A percentile compares a stretch with the other conserved stretches of the same genome.
Evolutionary conservation across 37 sponge, comb jelly and placozoan species (phyloP).

Genomic region (Hexactinellida sp.): DNA sequence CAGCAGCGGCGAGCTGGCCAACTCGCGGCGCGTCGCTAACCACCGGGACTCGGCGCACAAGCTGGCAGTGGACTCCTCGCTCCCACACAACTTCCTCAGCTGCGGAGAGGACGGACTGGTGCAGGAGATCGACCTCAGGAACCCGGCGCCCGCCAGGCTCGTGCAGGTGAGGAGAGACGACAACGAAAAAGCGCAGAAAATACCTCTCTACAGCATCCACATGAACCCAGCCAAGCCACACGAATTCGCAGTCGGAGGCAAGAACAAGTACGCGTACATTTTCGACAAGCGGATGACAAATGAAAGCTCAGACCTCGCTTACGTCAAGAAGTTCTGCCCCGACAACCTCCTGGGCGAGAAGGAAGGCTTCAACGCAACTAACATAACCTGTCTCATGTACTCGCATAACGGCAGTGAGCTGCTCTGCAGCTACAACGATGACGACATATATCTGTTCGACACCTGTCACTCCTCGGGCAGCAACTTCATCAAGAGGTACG

Average conservation of each 20-base stretch:
- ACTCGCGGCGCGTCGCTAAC: slow-evolving; percentile 43
- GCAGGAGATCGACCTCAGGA: slow-evolving; percentile 63
- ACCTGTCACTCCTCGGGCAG: slow-evolving; percentile 46
- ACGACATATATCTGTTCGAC: slow-evolving; percentile 84
- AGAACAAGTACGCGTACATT: slow-evolving; percentile 49
- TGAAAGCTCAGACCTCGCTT: slow-evolving; percentile 13
- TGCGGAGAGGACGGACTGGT: slow-evolving; percentile 82
- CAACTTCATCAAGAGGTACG: slow-evolving; percentile 41
- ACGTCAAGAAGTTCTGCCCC: slow-evolving; percentile 66
- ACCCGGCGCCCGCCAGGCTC: slow-evolving; percentile 3
- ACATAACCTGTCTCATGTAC: slow-evolving; percentile 80
- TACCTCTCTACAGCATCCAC: slow-evolving; percentile 75
- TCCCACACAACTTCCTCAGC: slow-evolving; percentile 61
- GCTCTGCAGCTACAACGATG: slow-evolving; percentile 84
- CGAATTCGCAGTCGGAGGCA: slow-evolving; percentile 67
- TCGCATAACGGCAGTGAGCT: slow-evolving; percentile 78
- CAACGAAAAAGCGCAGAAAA: slow-evolving; percentile 13
- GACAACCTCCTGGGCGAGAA: slow-evolving; percentile 41
- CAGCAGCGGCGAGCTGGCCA: slow-evolving; percentile 30
- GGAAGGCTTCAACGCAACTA: slow-evolving; percentile 28
- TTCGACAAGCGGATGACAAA: not conserved
- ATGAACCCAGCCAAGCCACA: slow-evolving; percentile 54
- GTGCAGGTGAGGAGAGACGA: slow-evolving; percentile 38
- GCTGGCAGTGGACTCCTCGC: slow-evolving; percentile 52
- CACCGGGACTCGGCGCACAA: slow-evolving; percentile 88